Conservation (phyloP, 2,113 vertebrate species). For the Amblyornis subalaris region DNA sequence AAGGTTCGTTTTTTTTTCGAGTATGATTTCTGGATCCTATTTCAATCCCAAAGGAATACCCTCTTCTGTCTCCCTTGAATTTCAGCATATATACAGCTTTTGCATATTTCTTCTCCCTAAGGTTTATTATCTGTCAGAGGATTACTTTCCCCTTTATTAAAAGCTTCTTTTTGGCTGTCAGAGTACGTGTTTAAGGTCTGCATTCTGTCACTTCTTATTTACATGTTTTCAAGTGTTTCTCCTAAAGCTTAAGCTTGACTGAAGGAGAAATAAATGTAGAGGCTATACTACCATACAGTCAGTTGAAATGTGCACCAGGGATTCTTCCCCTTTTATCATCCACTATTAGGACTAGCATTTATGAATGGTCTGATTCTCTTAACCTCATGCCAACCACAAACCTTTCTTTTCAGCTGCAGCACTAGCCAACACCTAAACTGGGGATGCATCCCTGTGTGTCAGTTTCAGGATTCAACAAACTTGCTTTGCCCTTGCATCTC, state of each 20-base stretch:
- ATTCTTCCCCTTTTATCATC: neutral
- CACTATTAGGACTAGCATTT: neutral
- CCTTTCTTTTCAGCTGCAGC: neutral
- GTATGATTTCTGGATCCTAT: neutral
- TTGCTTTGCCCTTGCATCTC: neutral
- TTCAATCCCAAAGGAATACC: neutral
- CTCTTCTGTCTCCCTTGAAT: neutral
- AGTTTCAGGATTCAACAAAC: neutral
- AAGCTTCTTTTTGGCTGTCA: neutral
- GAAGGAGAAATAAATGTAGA: neutral
- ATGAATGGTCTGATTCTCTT: neutral
- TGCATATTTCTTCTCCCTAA: neutral
- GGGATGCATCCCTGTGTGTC: accelerated
- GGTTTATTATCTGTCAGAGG: neutral
- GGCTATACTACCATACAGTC: neutral
- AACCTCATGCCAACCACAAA: neutral
- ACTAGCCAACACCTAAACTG: neutral
- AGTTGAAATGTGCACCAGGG: neutral
- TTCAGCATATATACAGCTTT: neutral
- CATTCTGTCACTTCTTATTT: slow-evolving; percentile 11
- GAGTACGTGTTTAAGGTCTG: neutral
- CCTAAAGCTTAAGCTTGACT: neutral
- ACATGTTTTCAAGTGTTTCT: neutral
- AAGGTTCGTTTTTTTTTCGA: neutral
- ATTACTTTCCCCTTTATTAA: neutral